Evolutionary conservation across 2,113 vertebrate genomes (phyloP).

Genomic region (Centrocercus urophasianus): DNA sequence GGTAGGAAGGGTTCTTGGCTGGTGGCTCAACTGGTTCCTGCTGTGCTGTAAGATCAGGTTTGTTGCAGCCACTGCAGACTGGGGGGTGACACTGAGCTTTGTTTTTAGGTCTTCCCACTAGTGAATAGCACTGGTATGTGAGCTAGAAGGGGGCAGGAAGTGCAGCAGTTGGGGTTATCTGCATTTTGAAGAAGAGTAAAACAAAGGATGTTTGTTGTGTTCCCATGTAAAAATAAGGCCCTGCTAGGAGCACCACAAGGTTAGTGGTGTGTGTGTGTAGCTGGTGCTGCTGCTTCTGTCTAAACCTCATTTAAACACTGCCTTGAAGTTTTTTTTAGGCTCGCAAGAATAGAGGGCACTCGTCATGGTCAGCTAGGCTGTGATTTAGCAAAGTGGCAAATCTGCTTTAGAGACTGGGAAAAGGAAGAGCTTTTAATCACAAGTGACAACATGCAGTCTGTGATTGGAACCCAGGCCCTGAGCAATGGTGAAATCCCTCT

Average conservation of each 20-base stretch:
- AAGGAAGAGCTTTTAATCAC: constrained; percentile 6
- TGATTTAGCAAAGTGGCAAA: constrained; percentile 8
- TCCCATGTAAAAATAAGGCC: not conserved
- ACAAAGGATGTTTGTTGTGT: not conserved
- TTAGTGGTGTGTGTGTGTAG: not conserved
- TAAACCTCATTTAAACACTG: not conserved
- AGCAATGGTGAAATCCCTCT: not conserved
- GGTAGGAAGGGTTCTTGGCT: not conserved
- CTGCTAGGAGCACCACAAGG: fast-evolving
- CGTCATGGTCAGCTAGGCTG: not conserved
- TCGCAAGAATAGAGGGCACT: not conserved
- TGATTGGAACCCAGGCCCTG: not conserved
- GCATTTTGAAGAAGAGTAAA: not conserved
- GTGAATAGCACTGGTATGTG: fast-evolving
- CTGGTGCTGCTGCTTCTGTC: not conserved
- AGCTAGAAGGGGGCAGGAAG: not conserved
- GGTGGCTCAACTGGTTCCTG: not conserved
- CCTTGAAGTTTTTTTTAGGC: not conserved
- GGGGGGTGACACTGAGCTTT: not conserved
- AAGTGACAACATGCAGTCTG: not conserved
- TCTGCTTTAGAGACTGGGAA: not conserved
- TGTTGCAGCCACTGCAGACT: not conserved
- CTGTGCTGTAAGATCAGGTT: not conserved
- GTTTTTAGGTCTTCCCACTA: not conserved
- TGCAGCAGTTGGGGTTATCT: not conserved